Conservation (phyloP, 2,888 invertebrate species). For the Litoditis marina region DNA sequence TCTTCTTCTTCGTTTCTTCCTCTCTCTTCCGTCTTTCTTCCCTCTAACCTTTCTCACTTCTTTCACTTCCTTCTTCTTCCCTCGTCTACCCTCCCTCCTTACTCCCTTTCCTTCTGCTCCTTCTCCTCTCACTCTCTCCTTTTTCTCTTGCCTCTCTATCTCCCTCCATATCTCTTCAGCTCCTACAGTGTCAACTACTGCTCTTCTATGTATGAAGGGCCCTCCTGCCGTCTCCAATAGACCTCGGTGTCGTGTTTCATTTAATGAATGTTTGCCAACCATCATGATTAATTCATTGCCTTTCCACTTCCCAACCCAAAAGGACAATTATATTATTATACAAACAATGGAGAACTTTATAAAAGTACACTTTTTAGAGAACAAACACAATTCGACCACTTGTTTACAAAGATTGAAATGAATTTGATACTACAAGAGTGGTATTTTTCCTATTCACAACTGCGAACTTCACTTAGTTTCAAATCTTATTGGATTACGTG, state of each 20-base stretch:
- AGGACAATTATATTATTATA: no score
- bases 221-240: constrained; percentile 5
- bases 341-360: neutral
- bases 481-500: no score
- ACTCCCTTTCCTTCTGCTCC: neutral
- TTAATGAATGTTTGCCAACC: constrained; percentile 19
- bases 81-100: neutral
- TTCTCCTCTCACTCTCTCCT: neutral
- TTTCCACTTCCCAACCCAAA: no score
- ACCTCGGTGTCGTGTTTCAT: constrained; percentile 12
- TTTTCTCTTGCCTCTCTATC: constrained; percentile 7
- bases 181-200: neutral
- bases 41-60: constrained; percentile 9
- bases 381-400: no score
- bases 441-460: no score
- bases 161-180: constrained; percentile 6
- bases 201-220: constrained; percentile 15
- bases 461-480: no score
- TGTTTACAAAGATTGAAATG: no score
- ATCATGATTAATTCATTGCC: constrained; percentile 18
- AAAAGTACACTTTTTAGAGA: no score
- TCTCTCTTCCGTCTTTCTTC: neutral
- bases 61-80: neutral
- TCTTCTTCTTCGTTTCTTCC: neutral
- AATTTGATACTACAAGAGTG: no score